Base-by-base conservation (phyloP, 1,140 invertebrate species). In the Himalopsyche phryganea region DNA sequence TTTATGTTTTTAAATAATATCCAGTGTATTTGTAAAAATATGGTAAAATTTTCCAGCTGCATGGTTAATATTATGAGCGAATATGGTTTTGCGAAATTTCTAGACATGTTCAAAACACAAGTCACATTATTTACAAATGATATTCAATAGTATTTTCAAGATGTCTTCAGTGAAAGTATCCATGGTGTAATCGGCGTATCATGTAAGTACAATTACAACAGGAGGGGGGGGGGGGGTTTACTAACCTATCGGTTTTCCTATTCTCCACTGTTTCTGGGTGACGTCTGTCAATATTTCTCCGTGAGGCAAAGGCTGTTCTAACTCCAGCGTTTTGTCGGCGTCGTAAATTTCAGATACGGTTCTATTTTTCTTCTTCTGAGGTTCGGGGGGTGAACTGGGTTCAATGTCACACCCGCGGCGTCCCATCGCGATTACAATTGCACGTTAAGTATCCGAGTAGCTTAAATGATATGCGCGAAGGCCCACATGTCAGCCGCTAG, bases 201-300 rank as follows among this genome's bases (percentile, higher is more conserved):
- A 28, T 28, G 23, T 9, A 9, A 5, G 23, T 28, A 9, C 23
- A 28, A 28, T 28, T 28, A 28, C 9, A 28, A 44, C 42, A 53
- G n/a, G 20, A 51, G 18, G 40, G 10, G 35, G 33, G 49, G n/a
- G 20, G 47, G 18, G 40, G 10, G 35, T 19, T 28, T 19, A 65
- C 67, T 71, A 66, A 71, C 94, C 94, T 68, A 96, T 87, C 7
- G 89, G 83, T 67, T 87, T 84, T 2, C 94, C 93, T 40, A 98
- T 75, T 65, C 83, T 85, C 95, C 95, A 98, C 72, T 88, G 78
- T 66, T 90, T 91, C 53, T 87, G 86, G 0, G 77, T 83, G 41
- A 91, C 78, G 80, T 96, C 94, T 47, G 81, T 85, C 23, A 97
- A 75, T 41, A 93, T 80, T 70, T 89, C 86, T 1, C 92, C 92